These are phyloP conservation scores for Brachypodius melanocephalos DNA, from an alignment of 2,113 vertebrate genomes.

Conservation along the genomic window DNA sequence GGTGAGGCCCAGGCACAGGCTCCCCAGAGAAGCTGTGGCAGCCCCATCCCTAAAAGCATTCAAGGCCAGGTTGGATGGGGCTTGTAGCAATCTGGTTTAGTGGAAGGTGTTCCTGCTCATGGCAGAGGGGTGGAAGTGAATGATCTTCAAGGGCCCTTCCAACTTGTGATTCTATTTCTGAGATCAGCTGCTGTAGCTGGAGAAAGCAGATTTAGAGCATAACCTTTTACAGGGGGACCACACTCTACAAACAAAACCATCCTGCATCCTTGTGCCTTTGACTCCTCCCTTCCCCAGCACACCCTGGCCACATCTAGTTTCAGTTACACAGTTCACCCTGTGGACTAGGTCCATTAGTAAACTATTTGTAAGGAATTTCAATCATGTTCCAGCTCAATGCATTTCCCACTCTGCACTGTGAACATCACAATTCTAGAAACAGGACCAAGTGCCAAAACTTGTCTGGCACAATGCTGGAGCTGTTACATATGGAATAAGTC, in stretches of 20 bases:
- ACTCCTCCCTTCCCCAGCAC: neutral
- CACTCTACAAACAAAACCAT: neutral
- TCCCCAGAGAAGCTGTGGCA: neutral
- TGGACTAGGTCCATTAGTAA: neutral
- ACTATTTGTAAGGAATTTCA: neutral
- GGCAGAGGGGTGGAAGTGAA: neutral
- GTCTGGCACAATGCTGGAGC: neutral
- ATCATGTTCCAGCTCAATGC: neutral
- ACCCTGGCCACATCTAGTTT: neutral
- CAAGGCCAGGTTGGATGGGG: neutral
- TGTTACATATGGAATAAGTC: neutral
- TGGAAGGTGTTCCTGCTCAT: neutral
- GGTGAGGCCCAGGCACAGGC: neutral
- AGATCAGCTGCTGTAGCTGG: neutral
- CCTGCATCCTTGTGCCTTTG: neutral
- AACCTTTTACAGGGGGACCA: neutral
- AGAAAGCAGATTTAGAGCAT: neutral
- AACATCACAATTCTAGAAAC: neutral
- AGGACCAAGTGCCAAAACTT: rapidly evolving
- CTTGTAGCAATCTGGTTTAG: neutral
- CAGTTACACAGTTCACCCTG: neutral
- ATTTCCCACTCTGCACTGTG: neutral
- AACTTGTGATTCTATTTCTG: neutral
- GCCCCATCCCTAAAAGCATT: neutral
- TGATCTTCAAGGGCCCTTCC: neutral